Base-by-base conservation (phyloP, 2,888 invertebrate genomes). In the Latheticus oryzae region DNA sequence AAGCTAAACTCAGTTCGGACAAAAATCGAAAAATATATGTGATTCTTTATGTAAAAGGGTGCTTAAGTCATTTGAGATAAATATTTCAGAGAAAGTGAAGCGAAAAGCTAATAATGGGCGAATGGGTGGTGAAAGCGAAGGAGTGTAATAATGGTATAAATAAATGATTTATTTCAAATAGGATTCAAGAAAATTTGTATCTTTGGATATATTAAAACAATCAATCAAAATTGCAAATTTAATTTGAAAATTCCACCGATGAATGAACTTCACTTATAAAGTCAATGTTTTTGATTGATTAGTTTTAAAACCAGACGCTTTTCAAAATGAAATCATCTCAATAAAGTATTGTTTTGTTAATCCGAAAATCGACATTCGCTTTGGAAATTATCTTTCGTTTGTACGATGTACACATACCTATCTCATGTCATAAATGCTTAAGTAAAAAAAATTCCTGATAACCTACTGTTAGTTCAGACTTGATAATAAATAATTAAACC, bases 251-350 rank as follows among this genome's bases (percentile, higher is more conserved):
- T 12, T 42, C 16, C 28, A 42, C 7, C n/a, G 28, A 3, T 40
- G 8, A 7, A 40, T 42, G 26, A 42, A 28, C 28, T 42, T 26
- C 16, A 42, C 16, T 28, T 5, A 30, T 15, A 45, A 45, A 30
- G 45, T n/a, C 5, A 30, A 16, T 43, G 30, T 30, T 43, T 42
- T 43, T 43, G 43, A 32, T 45, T 45, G 45, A 45, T 45, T 30
- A 5, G 7, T 30, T 28, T 45, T 12, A 28, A 45, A 23, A 7
- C 12, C 11, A n/a, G 30, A 5, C 42, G 11, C 15, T 16, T 43
- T 30, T 15, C 5, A 19, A 16, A 19, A 45, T 30, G 7, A 38
- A 38, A 38, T 19, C 38, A 38, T 21, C 17, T 5, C 5, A 13
- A 4, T 11, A 35, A 21, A 7, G 15, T 43, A 12, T 30, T 30